A percentile compares a stretch with the other conserved stretches of the same genome.
Evolutionary conservation across 1,140 invertebrate species (phyloP).

Genomic region (Vanessa tameamea): DNA sequence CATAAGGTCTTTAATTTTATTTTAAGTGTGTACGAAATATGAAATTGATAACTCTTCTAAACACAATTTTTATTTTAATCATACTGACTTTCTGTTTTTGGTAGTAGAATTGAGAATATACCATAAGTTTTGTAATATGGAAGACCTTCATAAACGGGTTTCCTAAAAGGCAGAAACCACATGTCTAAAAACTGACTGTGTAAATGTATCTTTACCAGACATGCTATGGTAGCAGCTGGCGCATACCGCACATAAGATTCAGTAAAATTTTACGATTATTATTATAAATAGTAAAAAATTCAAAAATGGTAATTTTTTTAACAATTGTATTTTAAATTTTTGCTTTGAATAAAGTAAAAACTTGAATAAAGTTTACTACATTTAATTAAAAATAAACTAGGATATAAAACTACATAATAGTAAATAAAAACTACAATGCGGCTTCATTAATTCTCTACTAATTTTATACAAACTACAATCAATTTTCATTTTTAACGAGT

Average conservation of each 20-base stretch:
- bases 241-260: conserved; percentile 34
- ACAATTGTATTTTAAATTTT: background rate
- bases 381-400: too few relatives aligned
- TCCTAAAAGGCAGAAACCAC: background rate
- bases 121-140: background rate
- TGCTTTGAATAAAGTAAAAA: too few relatives aligned
- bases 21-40: too few relatives aligned
- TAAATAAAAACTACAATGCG: too few relatives aligned
- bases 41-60: too few relatives aligned
- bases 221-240: conserved; percentile 39
- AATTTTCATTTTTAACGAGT: too few relatives aligned
- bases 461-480: too few relatives aligned
- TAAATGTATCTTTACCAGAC: conserved; percentile 28
- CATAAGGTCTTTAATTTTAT: background rate
- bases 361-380: too few relatives aligned
- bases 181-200: conserved; percentile 1
- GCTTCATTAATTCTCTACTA: too few relatives aligned
- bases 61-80: background rate
- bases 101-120: background rate
- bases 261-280: background rate
- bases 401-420: too few relatives aligned
- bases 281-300: background rate
- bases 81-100: background rate
- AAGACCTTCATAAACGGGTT: background rate
- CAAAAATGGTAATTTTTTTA: background rate